Evolutionary conservation across 2,888 invertebrate genomes (phyloP), one percentile per base, ranked within the genome.

Genomic region (Xestoiulus laeticollis): DNA sequence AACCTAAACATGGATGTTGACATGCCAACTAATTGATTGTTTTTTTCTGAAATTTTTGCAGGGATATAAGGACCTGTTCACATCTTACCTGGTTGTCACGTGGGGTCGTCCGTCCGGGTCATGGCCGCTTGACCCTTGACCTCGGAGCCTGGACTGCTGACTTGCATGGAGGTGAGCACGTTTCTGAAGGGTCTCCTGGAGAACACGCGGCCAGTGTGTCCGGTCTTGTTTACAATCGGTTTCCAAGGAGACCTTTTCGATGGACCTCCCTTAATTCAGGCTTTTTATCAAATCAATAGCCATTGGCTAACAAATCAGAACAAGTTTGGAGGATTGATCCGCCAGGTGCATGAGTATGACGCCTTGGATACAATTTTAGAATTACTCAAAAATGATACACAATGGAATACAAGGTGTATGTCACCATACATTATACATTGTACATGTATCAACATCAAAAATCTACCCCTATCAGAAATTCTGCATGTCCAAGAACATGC

Each of bases 241-340:
- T 78, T 12, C 78, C 30, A 78, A 1, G 78, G 30, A 14, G 78
- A 78, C 78, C 30, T n/a, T 30, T 30, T 30, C 30, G 78, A 30
- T 78, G 78, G 78, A 78, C 78, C 30, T 30, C 59, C 78, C 78
- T 44, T 14, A 78, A 26, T 78, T 78, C 12, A 16, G 30, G 1
- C 30, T 78, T 78, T 32, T 78, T 78, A 26, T 32, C 30, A 78
- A 78, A 78, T 78, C 78, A 16, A 78, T 78, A 78, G 78, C 78
- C 78, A 78, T 78, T 32, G 78, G 78, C 78, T 26, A 78, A 26
- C 78, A 78, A 78, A 78, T 78, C 78, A 78, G 16, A 78, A 78
- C 78, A 14, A 30, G 0, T 26, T 12, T n/a, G 12, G 16, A 14
- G 10, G 26, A 32, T 32, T 78, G 26, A 78, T 30, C 30, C 78